These are phyloP conservation scores for Adelosebastes latens DNA, from an alignment of 2,797 vertebrate genomes.

Conservation along the genomic window DNA sequence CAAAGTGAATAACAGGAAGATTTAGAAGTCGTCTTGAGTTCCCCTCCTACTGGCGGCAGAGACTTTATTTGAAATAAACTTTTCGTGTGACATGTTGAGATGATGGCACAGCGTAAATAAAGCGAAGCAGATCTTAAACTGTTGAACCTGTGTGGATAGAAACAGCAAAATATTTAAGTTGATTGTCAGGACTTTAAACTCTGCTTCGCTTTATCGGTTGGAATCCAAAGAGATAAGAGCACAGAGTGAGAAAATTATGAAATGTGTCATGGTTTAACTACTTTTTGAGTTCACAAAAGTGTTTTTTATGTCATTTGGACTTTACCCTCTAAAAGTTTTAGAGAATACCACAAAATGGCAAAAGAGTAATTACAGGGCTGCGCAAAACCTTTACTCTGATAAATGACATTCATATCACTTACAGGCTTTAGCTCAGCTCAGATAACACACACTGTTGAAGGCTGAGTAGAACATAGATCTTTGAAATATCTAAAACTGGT, in stretches of 20 bases:
- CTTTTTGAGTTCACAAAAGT: slow-evolving; percentile 10
- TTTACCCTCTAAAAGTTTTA: slow-evolving; percentile 21
- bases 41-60: background rate
- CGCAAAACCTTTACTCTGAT: slow-evolving; percentile 19
- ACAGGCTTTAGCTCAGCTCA: slow-evolving; percentile 1
- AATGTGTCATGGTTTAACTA: slow-evolving; percentile 31
- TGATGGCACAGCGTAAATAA: background rate
- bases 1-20: slow-evolving; percentile 14
- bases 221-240: slow-evolving; percentile 20
- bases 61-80: slow-evolving; percentile 13
- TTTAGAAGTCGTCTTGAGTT: slow-evolving; percentile 14
- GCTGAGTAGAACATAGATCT: slow-evolving; percentile 6
- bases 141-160: background rate
- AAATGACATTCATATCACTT: slow-evolving; percentile 30
- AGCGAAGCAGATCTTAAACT: slow-evolving; percentile 7
- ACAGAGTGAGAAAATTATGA: background rate
- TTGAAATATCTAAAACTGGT: background rate
- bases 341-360: slow-evolving; percentile 23
- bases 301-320: slow-evolving; percentile 25
- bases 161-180: slow-evolving; percentile 1
- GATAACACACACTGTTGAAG: slow-evolving; percentile 17
- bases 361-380: slow-evolving; percentile 25
- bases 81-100: slow-evolving; percentile 2
- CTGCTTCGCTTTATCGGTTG: slow-evolving; percentile 22
- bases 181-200: slow-evolving; percentile 18